Evolutionary conservation across 2,888 invertebrate species (phyloP).

Genomic region (Tetropium fuscum): DNA sequence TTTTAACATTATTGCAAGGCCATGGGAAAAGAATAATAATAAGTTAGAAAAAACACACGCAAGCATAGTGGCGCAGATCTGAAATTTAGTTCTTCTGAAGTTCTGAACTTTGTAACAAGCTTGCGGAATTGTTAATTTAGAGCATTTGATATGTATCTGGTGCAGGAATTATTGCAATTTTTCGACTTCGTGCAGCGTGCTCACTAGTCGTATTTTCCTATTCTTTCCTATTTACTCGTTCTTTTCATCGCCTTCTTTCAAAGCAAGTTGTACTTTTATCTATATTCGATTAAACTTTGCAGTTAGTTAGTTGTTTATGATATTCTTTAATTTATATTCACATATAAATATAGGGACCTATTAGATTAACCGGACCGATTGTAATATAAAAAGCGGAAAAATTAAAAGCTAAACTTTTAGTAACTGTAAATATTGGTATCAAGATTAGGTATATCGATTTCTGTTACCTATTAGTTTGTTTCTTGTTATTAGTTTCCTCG

Average conservation of each 20-base stretch:
- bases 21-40: constrained; percentile 56
- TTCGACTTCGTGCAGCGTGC: constrained; percentile 58
- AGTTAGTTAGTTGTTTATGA: constrained; percentile 23
- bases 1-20: constrained; percentile 53
- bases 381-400: no score
- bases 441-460: no score
- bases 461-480: no score
- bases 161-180: constrained; percentile 61
- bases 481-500: no score
- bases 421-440: no score
- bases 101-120: constrained; percentile 54
- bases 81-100: constrained; percentile 56
- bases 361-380: no score
- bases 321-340: constrained; percentile 12
- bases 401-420: no score
- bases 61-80: constrained; percentile 49
- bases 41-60: constrained; percentile 53
- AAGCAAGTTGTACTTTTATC: constrained; percentile 10
- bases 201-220: constrained; percentile 52
- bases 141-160: constrained; percentile 62
- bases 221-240: constrained; percentile 37
- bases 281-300: neutral
- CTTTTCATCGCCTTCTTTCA: constrained; percentile 27
- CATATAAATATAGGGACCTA: no score
- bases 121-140: constrained; percentile 59